phyloP scores from a whole-genome alignment of 2,888 invertebrate genomes.

The Ennomos erosarius region DNA sequence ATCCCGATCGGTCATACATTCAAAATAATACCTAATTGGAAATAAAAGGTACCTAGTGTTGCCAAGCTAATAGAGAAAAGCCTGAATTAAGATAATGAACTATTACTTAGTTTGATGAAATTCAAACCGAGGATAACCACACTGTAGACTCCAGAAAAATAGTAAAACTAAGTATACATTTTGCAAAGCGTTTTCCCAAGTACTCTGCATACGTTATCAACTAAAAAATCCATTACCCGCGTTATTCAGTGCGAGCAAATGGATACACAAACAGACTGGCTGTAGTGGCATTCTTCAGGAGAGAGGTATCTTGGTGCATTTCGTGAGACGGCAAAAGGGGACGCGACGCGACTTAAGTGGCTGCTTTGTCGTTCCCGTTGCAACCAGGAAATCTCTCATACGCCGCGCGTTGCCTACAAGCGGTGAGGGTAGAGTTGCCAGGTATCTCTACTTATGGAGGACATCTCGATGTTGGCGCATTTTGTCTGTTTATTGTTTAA shows the following conservation, averaged over 20 bases:
- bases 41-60: too few species aligned
- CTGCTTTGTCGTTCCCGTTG: conserved; percentile 59
- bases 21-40: too few species aligned
- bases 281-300: conserved; percentile 49
- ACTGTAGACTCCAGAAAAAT: neutral
- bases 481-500: too few species aligned
- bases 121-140: neutral
- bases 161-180: neutral
- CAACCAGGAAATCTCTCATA: conserved; percentile 60
- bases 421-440: conserved; percentile 22
- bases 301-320: conserved; percentile 65
- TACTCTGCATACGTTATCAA: conserved; percentile 39
- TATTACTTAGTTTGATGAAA: conserved; percentile 23
- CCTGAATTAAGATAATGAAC: too few species aligned
- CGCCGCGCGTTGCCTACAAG: conserved; percentile 52
- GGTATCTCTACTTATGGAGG: neutral
- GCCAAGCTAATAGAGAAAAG: too few species aligned
- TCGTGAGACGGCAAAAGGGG: conserved; percentile 62
- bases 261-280: conserved; percentile 69
- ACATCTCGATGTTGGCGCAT: neutral
- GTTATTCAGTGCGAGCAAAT: conserved; percentile 64
- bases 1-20: too few species aligned
- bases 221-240: conserved; percentile 64
- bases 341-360: conserved; percentile 62
- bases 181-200: conserved; percentile 4